Evolutionary conservation across 2,888 invertebrate species (phyloP).

Genomic region (Dexiosoma caninum): DNA sequence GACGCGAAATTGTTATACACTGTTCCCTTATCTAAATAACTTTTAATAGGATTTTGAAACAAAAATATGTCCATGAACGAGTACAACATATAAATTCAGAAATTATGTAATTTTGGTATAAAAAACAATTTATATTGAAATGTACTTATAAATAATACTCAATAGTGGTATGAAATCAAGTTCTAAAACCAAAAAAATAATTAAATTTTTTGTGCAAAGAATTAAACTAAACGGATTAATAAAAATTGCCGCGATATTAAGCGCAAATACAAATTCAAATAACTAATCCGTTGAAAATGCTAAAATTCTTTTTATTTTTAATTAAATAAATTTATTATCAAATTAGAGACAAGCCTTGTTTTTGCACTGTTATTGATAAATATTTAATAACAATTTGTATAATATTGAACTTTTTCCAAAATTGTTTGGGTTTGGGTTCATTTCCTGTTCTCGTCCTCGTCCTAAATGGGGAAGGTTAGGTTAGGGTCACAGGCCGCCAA

Average conservation of each 20-base stretch:
- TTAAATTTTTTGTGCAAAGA: not conserved
- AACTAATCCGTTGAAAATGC: not conserved
- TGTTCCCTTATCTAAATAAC: conserved; percentile 4
- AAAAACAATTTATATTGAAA: not conserved
- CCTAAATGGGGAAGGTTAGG: no score
- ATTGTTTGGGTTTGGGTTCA: not conserved
- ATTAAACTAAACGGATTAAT: no score
- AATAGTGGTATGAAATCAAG: no score
- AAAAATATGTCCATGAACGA: not conserved
- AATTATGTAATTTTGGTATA: not conserved
- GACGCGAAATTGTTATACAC: no score
- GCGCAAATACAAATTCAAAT: not conserved
- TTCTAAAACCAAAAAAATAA: not conserved
- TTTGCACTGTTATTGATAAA: not conserved
- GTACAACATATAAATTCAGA: no score
- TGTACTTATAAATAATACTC: not conserved
- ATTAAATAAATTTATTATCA: not conserved
- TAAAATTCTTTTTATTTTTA: not conserved
- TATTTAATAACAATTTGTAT: not conserved
- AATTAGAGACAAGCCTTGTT: not conserved
- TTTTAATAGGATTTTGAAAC: not conserved
- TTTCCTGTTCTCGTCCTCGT: no score
- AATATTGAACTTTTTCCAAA: no score
- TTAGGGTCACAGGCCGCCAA: no score
- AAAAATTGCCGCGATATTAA: no score